Evolutionary conservation across 1,140 invertebrate species (phyloP), one percentile per base, ranked within the genome.

Genomic region (Lineus longissimus): DNA sequence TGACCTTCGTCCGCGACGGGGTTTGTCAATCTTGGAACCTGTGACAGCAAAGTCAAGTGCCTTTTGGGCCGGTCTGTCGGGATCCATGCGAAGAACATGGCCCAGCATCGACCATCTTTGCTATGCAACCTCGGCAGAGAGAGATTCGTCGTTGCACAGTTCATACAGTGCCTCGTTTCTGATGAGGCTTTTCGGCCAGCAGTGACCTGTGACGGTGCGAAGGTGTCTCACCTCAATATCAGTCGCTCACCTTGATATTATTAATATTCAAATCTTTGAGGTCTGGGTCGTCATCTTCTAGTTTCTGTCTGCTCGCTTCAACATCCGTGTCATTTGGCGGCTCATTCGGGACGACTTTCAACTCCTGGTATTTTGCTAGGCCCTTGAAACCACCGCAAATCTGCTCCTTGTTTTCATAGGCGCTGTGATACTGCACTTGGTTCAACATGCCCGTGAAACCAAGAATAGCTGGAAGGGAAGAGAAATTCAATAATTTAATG

Each of bases 371-470:
- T 85, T 95, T 97, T 11, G 95, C 97, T 70, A 95, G 90, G 70
- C 93, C 94, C 83, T 51, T 19, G 66, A 82, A 84, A 41, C 82
- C 68, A 61, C 75, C 73, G 65, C 47, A 19, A 51, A 27, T 51
- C 25, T 51, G 47, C 9, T 19, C 25, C 13, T 72, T 64, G 56
- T 78, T 76, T 55, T 81, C 81, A 13, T 83, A 65, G 43, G 95
- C 97, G 58, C 95, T 95, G 83, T 98, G 94, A 83, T 97, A 99
- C 82, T 99, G 97, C 80, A 97, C 95, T 86, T 99, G 97, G 84
- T 98, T 99, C 89, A 99, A 92, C 92, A 99, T 97, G 57, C 95
- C 98, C 84, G 98, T 96, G 85, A 99, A 97, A 73, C 97, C 97
- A 66, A 98, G 86, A 82, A 98, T 97, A 84, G 95, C 95, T 95